Evolutionary conservation across 2,797 vertebrate species (phyloP), one percentile per base, ranked within the genome.

Genomic region (Poliocrania exsul): DNA sequence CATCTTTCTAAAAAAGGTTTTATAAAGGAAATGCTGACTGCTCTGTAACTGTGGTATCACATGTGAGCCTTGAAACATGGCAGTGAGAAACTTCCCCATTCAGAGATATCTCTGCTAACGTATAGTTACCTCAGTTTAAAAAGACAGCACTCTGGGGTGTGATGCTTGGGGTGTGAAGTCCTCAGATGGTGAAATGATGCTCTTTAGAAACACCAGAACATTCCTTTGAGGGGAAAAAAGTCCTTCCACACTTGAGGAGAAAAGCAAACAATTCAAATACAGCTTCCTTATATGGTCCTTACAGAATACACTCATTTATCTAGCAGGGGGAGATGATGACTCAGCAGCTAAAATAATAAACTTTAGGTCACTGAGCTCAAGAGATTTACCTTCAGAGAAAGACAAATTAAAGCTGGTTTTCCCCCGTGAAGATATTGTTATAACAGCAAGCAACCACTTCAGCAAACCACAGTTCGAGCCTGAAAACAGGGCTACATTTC

Each of bases 11-110:
- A 86, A 88, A 80, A 78, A 69, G 50, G 29, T 16, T 88, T 81
- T 50, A 29, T 60, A 86, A 81, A 57, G 42, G 58, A 95, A 94
- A 81, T 65, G 86, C 81, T 89, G 89, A 90, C 88, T 91, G 42
- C 40, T 92, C 53, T 71, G 56, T 64, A 92, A 81, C 44, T 49
- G 54, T 23, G 57, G 29, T 40, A 82, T 88, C 65, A 26, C 6
- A 6, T 35, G 66, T 40, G 24, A 92, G 65, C 47, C 53, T n/a
- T 58, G 49, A 69, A 91, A 91, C 19, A 61, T 23, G 42, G 40
- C 13, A 75, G 37, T n/a, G 40, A 86, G 70, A 83, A 74, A 77
- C 69, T 53, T 33, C 12, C 33, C 23, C 23, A 16, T 26, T 35
- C 64, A n/a, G n/a, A 66, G 49, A 37, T 13, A 38, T 7, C 5